A percentile compares a stretch with the other conserved stretches of the same genome.
phyloP scores from a whole-genome alignment of 1,140 invertebrate species.

The Eueides isabella region DNA sequence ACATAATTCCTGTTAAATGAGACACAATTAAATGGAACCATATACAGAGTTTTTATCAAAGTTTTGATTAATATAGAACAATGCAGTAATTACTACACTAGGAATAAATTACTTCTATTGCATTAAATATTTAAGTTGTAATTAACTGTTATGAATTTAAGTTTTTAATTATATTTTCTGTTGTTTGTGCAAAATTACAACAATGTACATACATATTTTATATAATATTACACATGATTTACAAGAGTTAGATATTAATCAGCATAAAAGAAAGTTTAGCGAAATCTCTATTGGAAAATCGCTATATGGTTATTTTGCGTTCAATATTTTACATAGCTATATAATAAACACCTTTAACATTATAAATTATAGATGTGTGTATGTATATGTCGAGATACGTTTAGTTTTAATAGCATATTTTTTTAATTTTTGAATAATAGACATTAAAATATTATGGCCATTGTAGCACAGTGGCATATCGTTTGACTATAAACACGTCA shows the following conservation, averaged over 20 bases:
- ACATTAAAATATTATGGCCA: not conserved
- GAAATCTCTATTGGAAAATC: too few species aligned
- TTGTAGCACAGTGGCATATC: too few species aligned
- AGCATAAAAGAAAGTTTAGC: too few species aligned
- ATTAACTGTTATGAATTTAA: not conserved
- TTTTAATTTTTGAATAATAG: not conserved
- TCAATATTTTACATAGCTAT: not conserved
- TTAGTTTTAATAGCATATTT: not conserved
- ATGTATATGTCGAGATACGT: not conserved
- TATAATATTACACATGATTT: not conserved
- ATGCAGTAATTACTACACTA: not conserved
- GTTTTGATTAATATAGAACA: not conserved
- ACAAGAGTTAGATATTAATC: not conserved
- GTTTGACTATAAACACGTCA: too few species aligned
- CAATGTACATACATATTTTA: not conserved
- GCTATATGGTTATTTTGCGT: not conserved
- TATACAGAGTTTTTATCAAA: not conserved
- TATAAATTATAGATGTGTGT: not conserved
- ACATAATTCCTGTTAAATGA: not conserved
- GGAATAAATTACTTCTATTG: not conserved
- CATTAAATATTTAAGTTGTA: not conserved
- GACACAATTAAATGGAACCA: not conserved
- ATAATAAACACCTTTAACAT: not conserved
- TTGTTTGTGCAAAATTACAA: too few species aligned
- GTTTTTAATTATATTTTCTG: too few species aligned